A percentile compares a stretch with the other conserved stretches of the same genome.
These are phyloP conservation scores for Parotocinclus haroldoi DNA, from an alignment of 2,797 vertebrate species.

Conservation along the genomic window DNA sequence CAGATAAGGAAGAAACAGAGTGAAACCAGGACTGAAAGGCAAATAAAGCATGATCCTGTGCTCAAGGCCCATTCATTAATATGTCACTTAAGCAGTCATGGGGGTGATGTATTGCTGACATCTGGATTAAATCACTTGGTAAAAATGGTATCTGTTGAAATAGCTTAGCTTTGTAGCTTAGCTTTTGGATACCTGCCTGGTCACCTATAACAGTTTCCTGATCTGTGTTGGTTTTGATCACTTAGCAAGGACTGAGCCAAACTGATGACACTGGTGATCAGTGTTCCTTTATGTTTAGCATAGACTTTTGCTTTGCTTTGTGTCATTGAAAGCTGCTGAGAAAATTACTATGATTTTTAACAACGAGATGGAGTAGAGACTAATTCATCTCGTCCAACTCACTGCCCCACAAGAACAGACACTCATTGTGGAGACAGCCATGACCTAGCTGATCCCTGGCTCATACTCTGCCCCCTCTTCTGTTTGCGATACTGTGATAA, in stretches of 20 bases:
- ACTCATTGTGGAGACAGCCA: constrained; percentile 45
- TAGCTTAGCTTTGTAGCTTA: not conserved
- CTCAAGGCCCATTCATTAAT: constrained; percentile 24
- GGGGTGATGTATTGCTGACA: constrained; percentile 19
- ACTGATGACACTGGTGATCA: constrained; percentile 9
- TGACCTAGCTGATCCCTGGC: constrained; percentile 49
- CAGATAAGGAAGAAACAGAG: constrained; percentile 28
- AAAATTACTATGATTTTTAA: not conserved
- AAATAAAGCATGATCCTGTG: constrained; percentile 14
- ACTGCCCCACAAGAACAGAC: constrained; percentile 44
- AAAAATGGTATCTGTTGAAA: not conserved
- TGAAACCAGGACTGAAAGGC: constrained; percentile 11
- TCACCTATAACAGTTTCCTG: not conserved
- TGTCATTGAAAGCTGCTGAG: not conserved
- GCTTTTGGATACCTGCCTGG: not conserved
- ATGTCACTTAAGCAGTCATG: not conserved
- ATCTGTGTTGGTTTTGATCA: constrained; percentile 13
- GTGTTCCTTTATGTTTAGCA: not conserved
- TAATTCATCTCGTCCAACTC: not conserved
- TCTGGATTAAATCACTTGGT: constrained; percentile 29
- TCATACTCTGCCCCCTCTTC: constrained; percentile 35
- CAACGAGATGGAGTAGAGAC: not conserved
- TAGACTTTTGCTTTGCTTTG: not conserved
- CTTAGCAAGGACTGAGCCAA: constrained; percentile 45
- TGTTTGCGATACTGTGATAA: constrained; percentile 69